phyloP scores from a whole-genome alignment of 2,888 invertebrate species.

The Gymnocheta viridis region DNA sequence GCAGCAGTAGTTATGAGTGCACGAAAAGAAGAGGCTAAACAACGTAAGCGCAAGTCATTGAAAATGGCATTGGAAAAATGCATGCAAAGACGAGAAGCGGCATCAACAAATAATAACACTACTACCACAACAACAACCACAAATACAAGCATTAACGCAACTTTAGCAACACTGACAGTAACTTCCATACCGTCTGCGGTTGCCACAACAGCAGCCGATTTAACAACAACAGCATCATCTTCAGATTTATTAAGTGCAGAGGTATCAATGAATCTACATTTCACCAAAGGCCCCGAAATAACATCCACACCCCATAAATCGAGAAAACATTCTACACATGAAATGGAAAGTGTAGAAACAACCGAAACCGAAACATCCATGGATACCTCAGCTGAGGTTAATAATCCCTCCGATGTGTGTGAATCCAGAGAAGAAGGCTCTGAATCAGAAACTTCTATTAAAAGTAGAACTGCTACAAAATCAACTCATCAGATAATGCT shows the following conservation, averaged over 20 bases:
- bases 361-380: slow-evolving; percentile 75
- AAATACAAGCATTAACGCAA: slow-evolving; percentile 20
- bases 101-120: slow-evolving; percentile 70
- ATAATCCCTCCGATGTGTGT: slow-evolving; percentile 61
- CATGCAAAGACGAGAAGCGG: slow-evolving; percentile 79
- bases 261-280: slow-evolving; percentile 26
- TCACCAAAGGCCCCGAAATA: slow-evolving; percentile 32
- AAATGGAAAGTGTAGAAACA: slow-evolving; percentile 73
- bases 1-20: slow-evolving; percentile 81
- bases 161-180: slow-evolving; percentile 41
- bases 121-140: slow-evolving; percentile 33
- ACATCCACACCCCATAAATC: slow-evolving; percentile 38
- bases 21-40: slow-evolving; percentile 79
- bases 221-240: slow-evolving; percentile 32
- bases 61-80: slow-evolving; percentile 80
- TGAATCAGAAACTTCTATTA: slow-evolving; percentile 51
- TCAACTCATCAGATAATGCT: slow-evolving; percentile 6
- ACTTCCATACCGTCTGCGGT: slow-evolving; percentile 58
- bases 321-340: slow-evolving; percentile 23
- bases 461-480: slow-evolving; percentile 35
- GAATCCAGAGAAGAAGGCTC: slow-evolving; percentile 42
- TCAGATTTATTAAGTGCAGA: slow-evolving; percentile 48
- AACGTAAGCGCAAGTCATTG: slow-evolving; percentile 80
- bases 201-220: slow-evolving; percentile 48
- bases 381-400: slow-evolving; percentile 72